These are phyloP conservation scores for Cryptoprocta ferox DNA, from an alignment of 2,797 vertebrate genomes.

Conservation along the genomic window DNA sequence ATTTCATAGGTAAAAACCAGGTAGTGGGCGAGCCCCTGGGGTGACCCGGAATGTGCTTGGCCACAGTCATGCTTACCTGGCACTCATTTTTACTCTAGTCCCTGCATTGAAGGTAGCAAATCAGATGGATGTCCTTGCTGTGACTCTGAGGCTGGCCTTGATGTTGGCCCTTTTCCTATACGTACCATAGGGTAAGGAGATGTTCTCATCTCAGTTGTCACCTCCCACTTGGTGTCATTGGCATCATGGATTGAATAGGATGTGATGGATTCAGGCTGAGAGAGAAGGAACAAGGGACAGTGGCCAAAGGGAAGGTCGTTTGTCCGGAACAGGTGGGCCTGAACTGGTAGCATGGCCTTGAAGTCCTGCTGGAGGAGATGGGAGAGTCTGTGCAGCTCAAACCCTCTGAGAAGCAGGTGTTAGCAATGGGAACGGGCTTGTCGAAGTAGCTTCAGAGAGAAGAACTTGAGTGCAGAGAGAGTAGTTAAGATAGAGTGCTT, in stretches of 20 bases:
- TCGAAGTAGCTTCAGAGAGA: background rate
- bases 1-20: background rate
- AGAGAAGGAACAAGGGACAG: background rate
- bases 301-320: background rate
- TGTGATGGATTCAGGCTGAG: background rate
- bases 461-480: background rate
- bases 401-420: no score
- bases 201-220: accelerated
- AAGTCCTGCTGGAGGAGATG: background rate
- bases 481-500: background rate
- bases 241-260: background rate
- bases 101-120: background rate
- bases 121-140: background rate
- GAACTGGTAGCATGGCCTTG: background rate
- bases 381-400: background rate
- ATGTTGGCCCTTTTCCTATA: background rate
- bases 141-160: background rate
- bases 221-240: background rate
- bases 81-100: accelerated
- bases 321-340: background rate
- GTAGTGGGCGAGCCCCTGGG: background rate
- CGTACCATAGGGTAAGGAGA: no score
- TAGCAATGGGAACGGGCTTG: accelerated
- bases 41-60: no score
- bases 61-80: no score